These are phyloP conservation scores for Drosophila paucipuncta DNA, from an alignment of 2,888 invertebrate genomes.

Conservation along the genomic window DNA sequence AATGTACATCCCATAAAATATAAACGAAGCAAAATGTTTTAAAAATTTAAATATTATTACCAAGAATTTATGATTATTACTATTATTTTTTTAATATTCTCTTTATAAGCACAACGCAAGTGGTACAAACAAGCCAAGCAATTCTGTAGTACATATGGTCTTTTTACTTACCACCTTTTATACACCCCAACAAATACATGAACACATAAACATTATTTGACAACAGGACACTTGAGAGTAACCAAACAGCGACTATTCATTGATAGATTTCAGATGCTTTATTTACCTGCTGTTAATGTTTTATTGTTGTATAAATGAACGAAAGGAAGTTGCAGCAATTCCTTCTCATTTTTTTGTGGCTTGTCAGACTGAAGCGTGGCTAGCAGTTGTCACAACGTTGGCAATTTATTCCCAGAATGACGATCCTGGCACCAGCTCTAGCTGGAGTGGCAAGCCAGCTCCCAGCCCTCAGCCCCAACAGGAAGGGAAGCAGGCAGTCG, in stretches of 20 bases:
- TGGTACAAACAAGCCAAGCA: neutral
- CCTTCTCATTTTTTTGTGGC: conserved; percentile 28
- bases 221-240: conserved; percentile 40
- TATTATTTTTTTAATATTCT: neutral
- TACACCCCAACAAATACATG: neutral
- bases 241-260: conserved; percentile 26
- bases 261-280: conserved; percentile 54
- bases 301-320: conserved; percentile 72
- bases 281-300: conserved; percentile 75
- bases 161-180: neutral
- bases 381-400: conserved; percentile 79
- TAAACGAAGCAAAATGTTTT: neutral
- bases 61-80: neutral
- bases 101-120: neutral
- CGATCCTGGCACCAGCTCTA: conserved; percentile 62
- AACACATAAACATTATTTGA: conserved; percentile 3
- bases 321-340: conserved; percentile 75
- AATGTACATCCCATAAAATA: neutral
- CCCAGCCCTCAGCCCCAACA: conserved; percentile 37
- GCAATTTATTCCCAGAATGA: conserved; percentile 78
- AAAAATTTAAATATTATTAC: neutral
- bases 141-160: neutral
- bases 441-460: conserved; percentile 22
- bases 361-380: conserved; percentile 76
- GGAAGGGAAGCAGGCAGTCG: conserved; percentile 50